These are phyloP conservation scores for Boulengeromyrus knoepffleri DNA, from an alignment of 2,113 vertebrate genomes.

Conservation along the genomic window DNA sequence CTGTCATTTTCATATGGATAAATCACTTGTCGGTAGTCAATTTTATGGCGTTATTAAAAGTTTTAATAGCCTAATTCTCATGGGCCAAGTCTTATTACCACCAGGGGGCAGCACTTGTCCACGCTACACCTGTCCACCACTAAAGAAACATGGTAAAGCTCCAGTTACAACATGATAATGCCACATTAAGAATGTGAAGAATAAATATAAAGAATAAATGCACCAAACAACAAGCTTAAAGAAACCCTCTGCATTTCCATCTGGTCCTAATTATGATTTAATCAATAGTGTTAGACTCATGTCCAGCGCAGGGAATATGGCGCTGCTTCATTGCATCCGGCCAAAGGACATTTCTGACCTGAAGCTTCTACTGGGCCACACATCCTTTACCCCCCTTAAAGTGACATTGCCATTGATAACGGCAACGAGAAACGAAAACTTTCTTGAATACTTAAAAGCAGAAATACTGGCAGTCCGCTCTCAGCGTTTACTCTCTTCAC, in stretches of 20 bases:
- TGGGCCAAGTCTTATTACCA: not conserved
- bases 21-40: not conserved
- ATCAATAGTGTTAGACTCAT: not conserved
- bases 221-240: too few relatives aligned
- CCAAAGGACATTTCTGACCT: not conserved
- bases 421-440: not conserved
- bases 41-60: not conserved
- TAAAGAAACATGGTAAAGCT: not conserved
- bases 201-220: too few relatives aligned
- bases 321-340: not conserved
- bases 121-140: not conserved
- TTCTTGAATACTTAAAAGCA: not conserved
- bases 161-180: not conserved
- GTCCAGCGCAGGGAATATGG: not conserved
- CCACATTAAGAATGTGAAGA: too few relatives aligned
- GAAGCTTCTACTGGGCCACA: not conserved
- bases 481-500: not conserved
- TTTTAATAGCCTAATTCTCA: not conserved
- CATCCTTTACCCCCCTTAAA: not conserved
- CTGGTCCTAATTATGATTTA: not conserved
- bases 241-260: not conserved
- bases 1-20: not conserved
- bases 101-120: slow-evolving; percentile 9
- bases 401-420: not conserved
- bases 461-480: not conserved